Conservation (phyloP, 2,888 invertebrate genomes). For the Himalopsyche anomala region DNA sequence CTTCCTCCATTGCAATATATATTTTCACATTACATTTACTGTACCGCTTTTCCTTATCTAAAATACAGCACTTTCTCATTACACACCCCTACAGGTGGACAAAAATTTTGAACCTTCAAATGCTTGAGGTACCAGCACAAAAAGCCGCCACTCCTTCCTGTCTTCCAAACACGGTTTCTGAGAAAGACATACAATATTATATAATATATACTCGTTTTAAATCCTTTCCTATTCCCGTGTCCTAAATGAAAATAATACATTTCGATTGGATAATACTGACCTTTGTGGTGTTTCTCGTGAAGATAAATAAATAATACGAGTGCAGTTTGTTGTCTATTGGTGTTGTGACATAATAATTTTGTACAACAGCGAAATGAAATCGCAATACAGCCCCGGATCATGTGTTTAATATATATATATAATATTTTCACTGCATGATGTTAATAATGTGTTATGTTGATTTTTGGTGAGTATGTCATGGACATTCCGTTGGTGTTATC, state of each 20-base stretch:
- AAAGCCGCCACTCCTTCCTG: neutral
- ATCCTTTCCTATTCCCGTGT: neutral
- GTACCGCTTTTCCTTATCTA: neutral
- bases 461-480: slow-evolving; percentile 22
- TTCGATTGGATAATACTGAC: slow-evolving; percentile 24
- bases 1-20: neutral
- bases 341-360: slow-evolving; percentile 23
- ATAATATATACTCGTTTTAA: neutral
- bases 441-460: slow-evolving; percentile 1
- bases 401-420: neutral
- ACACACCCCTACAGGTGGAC: neutral
- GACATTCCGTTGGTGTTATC: neutral
- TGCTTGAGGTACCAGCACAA: slow-evolving; percentile 7
- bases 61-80: neutral
- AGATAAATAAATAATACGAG: neutral
- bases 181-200: neutral
- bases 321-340: slow-evolving; percentile 1
- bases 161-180: neutral
- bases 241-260: slow-evolving; percentile 10
- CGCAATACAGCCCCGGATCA: slow-evolving; percentile 7
- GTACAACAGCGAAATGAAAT: slow-evolving; percentile 32
- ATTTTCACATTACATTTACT: neutral
- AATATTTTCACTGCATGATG: slow-evolving; percentile 2
- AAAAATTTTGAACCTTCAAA: neutral
- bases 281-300: neutral